Percentiles rank a stretch among this genome's conserved stretches.
Conservation (phyloP, 2,888 invertebrate species). For the Lissonota sp. region DNA sequence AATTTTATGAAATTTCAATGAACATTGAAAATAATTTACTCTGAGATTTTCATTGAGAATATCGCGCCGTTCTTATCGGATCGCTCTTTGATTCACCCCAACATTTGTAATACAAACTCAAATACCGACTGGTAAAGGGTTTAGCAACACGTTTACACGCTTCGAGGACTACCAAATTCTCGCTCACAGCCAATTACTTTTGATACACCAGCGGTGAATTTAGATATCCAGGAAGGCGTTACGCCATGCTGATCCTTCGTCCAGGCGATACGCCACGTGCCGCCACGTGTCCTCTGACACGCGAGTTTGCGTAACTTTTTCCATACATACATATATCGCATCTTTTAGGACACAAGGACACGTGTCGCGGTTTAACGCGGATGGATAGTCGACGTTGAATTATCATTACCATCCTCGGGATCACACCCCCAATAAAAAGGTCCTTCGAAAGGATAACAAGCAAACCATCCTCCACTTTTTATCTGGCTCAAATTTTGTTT, state of each 20-base stretch:
- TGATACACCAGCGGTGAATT: slow-evolving; percentile 29
- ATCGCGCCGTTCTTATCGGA: too few species aligned
- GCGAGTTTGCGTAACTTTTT: slow-evolving; percentile 61
- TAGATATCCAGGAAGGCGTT: slow-evolving; percentile 43
- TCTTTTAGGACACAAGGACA: slow-evolving; percentile 6
- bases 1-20: too few species aligned
- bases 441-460: slow-evolving; percentile 37
- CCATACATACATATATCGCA: slow-evolving; percentile 12
- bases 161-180: slow-evolving; percentile 67
- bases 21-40: too few species aligned
- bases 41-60: too few species aligned
- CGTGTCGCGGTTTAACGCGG: slow-evolving; percentile 58
- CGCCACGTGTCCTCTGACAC: slow-evolving; percentile 62
- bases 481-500: slow-evolving; percentile 32
- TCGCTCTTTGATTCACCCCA: too few species aligned
- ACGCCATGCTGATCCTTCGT: slow-evolving; percentile 42
- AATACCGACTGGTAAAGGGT: slow-evolving; percentile 11
- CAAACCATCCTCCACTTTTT: slow-evolving; percentile 24
- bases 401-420: slow-evolving; percentile 31
- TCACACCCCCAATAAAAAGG: slow-evolving; percentile 20
- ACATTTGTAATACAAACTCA: too few species aligned
- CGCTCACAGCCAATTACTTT: slow-evolving; percentile 40
- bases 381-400: slow-evolving; percentile 59
- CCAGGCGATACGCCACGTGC: slow-evolving; percentile 73
- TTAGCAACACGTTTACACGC: slow-evolving; percentile 50